A percentile compares a stretch with the other conserved stretches of the same genome.
These are phyloP conservation scores for Adelges cooleyi DNA, from an alignment of 1,140 invertebrate species.

Conservation along the genomic window DNA sequence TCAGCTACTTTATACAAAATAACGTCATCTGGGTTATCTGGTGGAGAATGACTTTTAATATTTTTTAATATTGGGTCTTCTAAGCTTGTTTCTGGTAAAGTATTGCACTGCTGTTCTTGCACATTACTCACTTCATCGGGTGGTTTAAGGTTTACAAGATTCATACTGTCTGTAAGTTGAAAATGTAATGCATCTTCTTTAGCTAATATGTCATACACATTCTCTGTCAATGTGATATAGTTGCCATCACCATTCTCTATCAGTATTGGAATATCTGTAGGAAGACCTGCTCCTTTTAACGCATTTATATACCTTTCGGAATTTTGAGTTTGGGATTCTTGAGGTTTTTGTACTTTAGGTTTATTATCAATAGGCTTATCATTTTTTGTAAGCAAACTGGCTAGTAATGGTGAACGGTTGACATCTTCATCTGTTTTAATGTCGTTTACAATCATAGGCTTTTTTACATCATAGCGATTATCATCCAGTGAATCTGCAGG, in stretches of 20 bases:
- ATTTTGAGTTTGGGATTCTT: constrained; percentile 13
- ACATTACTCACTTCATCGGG: constrained; percentile 26
- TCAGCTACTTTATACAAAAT: constrained; percentile 34
- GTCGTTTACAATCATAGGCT: not conserved
- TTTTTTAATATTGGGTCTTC: constrained; percentile 17
- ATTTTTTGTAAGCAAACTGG: constrained; percentile 33
- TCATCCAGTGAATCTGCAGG: constrained; percentile 6
- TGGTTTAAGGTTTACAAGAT: constrained; percentile 27
- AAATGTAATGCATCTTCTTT: constrained; percentile 45
- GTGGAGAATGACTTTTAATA: constrained; percentile 17
- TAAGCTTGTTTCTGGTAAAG: constrained; percentile 24
- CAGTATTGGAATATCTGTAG: constrained; percentile 44
- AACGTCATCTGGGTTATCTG: constrained; percentile 34
- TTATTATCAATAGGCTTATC: constrained; percentile 30
- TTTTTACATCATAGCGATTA: constrained; percentile 8
- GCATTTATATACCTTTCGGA: constrained; percentile 40
- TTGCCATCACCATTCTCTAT: constrained; percentile 46
- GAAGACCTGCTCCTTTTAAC: constrained; percentile 43
- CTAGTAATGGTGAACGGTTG: constrained; percentile 32
- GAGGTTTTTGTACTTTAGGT: constrained; percentile 18
- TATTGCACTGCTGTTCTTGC: constrained; percentile 16
- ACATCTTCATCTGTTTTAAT: constrained; percentile 17
- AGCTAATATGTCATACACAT: constrained; percentile 43
- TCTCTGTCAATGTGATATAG: constrained; percentile 45
- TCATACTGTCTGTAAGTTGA: constrained; percentile 40